These are phyloP conservation scores for Perithous albicinctus DNA, from an alignment of 2,888 invertebrate species.

Conservation along the genomic window DNA sequence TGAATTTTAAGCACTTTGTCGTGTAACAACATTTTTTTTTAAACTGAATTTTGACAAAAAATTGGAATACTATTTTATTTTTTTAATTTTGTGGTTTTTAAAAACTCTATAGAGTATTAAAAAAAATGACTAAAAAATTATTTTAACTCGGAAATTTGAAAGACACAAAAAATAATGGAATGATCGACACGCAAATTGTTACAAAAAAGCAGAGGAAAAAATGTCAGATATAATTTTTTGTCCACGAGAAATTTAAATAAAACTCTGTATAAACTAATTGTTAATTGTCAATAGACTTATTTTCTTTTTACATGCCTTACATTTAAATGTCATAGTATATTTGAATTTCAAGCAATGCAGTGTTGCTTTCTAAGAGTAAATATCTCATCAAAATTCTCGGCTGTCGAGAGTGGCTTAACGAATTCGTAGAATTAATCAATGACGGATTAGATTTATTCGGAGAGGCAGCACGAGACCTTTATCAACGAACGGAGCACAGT, in stretches of 20 bases:
- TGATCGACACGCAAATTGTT: too few relatives aligned
- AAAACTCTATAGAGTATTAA: too few relatives aligned
- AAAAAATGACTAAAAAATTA: too few relatives aligned
- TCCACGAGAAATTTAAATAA: not conserved
- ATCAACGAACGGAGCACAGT: conserved; percentile 1
- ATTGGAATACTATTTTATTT: too few relatives aligned
- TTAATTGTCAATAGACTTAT: not conserved
- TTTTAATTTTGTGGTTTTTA: too few relatives aligned
- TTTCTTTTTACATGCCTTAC: not conserved
- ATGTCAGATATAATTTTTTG: not conserved
- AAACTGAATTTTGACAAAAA: too few relatives aligned
- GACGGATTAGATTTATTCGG: conserved; percentile 42
- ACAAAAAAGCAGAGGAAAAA: too few relatives aligned
- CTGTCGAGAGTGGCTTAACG: not conserved
- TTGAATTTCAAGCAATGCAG: not conserved
- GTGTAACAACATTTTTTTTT: too few relatives aligned
- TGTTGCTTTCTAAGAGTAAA: not conserved
- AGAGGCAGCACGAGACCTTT: conserved; percentile 5
- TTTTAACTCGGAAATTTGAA: too few relatives aligned
- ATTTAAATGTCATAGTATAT: not conserved
- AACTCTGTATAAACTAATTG: not conserved
- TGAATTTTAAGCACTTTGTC: too few relatives aligned
- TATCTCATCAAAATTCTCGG: not conserved
- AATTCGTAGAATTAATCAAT: conserved; percentile 50
- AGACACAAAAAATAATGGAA: too few relatives aligned